Base-by-base conservation (phyloP, 2,113 vertebrate genomes). In the Salvelinus alpinus region DNA sequence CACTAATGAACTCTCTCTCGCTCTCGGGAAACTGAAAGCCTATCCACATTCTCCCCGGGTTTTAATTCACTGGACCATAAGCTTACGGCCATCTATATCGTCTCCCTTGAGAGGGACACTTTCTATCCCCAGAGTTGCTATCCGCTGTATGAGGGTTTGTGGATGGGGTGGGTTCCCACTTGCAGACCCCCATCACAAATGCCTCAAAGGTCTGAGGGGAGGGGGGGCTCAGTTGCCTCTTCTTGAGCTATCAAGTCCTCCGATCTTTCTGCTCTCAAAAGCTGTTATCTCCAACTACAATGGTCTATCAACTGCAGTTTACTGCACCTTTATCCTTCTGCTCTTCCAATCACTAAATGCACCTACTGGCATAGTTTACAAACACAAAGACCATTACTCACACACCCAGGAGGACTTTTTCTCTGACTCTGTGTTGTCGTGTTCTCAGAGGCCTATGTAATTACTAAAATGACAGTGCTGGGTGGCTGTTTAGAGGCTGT, bases 1-100 rank as follows among this genome's bases (percentile, higher is more conserved):
- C 62, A 57, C 38, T 78, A 72, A 72, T 78, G 51, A 78, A 78
- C 77, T 64, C 54, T 25, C 54, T 44, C 67, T 38, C 38, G 2
- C 38, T 22, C 59, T 62, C 9, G 44, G 75, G 67, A 71, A 38
- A 64, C 34, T 70, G 5, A 70, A 62, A 68, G 34, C 51, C 60
- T 67, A n/a, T 60, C 29, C 71, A 44, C 20, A 14, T 57, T 59
- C 71, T 38, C 29, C 29, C 0, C 38, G 57, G 71, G 71, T n/a
- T 73, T 73, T 44, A 62, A 73, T 62, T 64, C 29, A 38, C 16
- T 44, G 27, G 54, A 54, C 70, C 14, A 54, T 71, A 51, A 57
- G 22, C 48, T 14, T 16, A 64, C 2, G 2, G 20, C 20, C 16
- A 11, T 62, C n/a, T 62, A n/a, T 62, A 62, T 16, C 2, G 24